These are phyloP conservation scores for Dione juno DNA, from an alignment of 2,888 invertebrate species.

Conservation along the genomic window DNA sequence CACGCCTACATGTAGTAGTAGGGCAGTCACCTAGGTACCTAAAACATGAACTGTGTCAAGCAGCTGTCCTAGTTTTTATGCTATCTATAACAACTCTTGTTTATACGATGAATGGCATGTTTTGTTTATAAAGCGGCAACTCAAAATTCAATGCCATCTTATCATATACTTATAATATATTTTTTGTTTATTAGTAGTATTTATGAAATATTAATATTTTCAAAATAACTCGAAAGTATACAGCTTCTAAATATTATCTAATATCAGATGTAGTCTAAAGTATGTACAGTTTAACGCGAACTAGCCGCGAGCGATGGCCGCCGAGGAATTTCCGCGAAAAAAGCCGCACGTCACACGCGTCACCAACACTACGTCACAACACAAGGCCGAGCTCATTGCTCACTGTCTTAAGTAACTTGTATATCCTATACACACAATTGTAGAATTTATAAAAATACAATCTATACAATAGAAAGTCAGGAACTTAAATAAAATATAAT, in stretches of 20 bases:
- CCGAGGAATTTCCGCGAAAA: constrained; percentile 81
- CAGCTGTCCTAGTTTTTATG: constrained; percentile 72
- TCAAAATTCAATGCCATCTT: constrained; percentile 12
- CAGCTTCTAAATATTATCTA: constrained; percentile 25
- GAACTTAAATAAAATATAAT: background rate
- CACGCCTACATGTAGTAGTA: constrained; percentile 69
- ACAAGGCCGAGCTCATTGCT: constrained; percentile 63
- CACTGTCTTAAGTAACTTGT: constrained; percentile 41
- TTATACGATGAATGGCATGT: constrained; percentile 34
- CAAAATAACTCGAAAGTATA: no score
- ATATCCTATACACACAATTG: constrained; percentile 50
- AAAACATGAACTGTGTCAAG: constrained; percentile 75
- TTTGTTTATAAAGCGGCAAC: constrained; percentile 22
- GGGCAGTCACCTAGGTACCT: constrained; percentile 70
- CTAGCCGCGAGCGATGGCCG: constrained; percentile 65
- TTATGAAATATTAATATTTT: no score
- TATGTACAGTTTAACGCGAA: constrained; percentile 27
- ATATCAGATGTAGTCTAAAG: background rate
- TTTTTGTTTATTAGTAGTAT: constrained; percentile 3
- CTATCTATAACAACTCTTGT: constrained; percentile 57
- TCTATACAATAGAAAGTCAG: background rate
- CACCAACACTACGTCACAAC: constrained; percentile 64
- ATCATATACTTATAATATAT: constrained; percentile 13
- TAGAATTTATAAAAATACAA: background rate
- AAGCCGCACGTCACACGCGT: constrained; percentile 72